Percentiles rank a stretch among this genome's conserved stretches.
Evolutionary conservation across 2,888 invertebrate genomes (phyloP).

Genomic region (Lithophane leautieri): DNA sequence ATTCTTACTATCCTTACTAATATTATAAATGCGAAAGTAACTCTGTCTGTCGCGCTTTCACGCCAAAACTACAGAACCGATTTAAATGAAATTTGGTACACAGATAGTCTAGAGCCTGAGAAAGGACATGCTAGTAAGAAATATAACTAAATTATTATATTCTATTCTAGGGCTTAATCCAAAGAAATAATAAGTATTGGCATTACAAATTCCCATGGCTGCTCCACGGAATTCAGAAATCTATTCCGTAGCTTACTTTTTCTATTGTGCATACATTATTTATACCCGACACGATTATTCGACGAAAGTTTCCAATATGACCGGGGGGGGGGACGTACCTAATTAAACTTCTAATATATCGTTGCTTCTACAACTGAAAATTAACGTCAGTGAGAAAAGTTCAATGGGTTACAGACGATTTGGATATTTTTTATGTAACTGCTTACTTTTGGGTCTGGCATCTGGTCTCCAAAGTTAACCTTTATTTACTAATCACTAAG

Average conservation of each 20-base stretch:
- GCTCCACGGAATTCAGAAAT: not conserved
- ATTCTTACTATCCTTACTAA: no score
- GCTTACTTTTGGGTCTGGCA: not conserved
- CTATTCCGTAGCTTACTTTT: not conserved
- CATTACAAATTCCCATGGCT: not conserved
- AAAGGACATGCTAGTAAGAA: no score
- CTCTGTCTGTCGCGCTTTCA: no score
- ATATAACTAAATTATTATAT: no score
- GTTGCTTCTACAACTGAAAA: constrained; percentile 13
- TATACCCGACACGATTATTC: constrained; percentile 1
- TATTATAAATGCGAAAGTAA: no score
- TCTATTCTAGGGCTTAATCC: not conserved
- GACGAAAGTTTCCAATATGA: not conserved
- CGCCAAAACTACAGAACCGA: no score
- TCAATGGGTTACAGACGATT: not conserved
- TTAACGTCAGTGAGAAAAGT: not conserved
- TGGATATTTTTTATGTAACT: constrained; percentile 3
- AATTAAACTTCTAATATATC: constrained; percentile 13
- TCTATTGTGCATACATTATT: not conserved
- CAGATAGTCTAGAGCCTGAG: no score
- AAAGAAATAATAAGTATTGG: not conserved
- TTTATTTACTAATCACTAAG: not conserved
- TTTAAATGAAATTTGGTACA: no score
- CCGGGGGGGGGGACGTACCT: not conserved
- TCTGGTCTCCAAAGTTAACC: not conserved